Conservation (phyloP, 2,797 vertebrate species). For the Pyrrhura leucotis region DNA sequence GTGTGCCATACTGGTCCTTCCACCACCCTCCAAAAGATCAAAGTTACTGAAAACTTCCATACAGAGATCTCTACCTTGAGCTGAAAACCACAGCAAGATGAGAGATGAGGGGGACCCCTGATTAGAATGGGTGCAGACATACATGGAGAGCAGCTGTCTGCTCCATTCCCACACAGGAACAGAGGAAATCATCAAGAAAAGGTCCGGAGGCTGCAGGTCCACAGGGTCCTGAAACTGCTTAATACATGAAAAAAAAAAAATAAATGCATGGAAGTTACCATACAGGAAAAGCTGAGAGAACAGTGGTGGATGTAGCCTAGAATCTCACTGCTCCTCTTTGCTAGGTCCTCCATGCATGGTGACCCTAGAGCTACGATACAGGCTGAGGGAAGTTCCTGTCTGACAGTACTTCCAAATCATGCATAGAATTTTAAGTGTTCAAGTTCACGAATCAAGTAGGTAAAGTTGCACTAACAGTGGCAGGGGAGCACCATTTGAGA, state of each 20-base stretch:
- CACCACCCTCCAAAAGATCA: background rate
- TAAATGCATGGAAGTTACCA: background rate
- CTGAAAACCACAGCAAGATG: background rate
- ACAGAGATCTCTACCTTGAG: background rate
- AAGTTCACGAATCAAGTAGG: background rate
- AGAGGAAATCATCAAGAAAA: background rate
- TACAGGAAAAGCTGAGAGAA: background rate
- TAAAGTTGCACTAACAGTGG: background rate
- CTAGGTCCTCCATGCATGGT: background rate
- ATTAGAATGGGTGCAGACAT: background rate
- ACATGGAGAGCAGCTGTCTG: background rate
- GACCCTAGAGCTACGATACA: rapidly evolving
- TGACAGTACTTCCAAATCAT: background rate
- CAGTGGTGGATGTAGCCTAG: background rate
- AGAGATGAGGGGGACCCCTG: rapidly evolving
- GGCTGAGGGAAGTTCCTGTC: background rate
- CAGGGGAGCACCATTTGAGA: background rate
- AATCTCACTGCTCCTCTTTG: background rate
- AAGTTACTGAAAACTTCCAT: background rate
- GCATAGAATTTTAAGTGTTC: rapidly evolving
- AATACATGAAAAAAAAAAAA: background rate
- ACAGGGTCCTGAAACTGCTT: background rate
- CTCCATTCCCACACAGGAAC: background rate
- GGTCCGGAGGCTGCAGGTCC: background rate
- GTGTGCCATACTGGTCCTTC: background rate